Conservation (phyloP, 2,888 invertebrate genomes). For the Caenorhabditis auriculariae region DNA sequence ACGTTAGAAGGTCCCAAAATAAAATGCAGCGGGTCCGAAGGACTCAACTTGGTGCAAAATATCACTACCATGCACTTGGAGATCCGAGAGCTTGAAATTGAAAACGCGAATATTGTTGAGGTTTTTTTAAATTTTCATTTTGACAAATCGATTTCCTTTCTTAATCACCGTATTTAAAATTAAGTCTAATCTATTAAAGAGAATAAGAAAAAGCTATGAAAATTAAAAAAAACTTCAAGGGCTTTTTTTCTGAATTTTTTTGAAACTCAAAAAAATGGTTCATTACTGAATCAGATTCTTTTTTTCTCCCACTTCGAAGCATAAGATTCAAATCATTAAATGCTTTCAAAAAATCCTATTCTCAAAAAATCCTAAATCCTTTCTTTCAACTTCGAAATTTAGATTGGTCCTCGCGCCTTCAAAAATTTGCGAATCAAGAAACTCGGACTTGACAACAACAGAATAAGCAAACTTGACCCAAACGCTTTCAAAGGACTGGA, state of each 20-base stretch:
- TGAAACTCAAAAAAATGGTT: too few relatives aligned
- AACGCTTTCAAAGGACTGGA: constrained; percentile 75
- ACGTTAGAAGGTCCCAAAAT: constrained; percentile 63
- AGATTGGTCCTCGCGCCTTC: constrained; percentile 72
- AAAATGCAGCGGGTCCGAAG: constrained; percentile 56
- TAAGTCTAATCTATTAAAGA: too few relatives aligned
- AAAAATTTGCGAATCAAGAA: constrained; percentile 65
- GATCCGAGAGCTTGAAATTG: constrained; percentile 57
- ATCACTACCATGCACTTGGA: constrained; percentile 55
- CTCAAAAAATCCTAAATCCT: too few relatives aligned
- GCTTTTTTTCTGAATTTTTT: too few relatives aligned
- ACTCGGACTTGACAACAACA: constrained; percentile 63
- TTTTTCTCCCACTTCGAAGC: too few relatives aligned
- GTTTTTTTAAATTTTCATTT: constrained; percentile 22
- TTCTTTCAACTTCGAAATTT: too few relatives aligned
- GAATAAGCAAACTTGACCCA: constrained; percentile 57
- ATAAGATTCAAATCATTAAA: too few relatives aligned
- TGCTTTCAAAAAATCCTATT: too few relatives aligned
- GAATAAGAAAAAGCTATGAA: too few relatives aligned
- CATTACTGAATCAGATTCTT: too few relatives aligned
- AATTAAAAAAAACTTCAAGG: too few relatives aligned
- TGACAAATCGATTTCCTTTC: neutral
- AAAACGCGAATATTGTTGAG: constrained; percentile 63
- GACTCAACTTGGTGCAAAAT: constrained; percentile 58
- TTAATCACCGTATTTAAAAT: neutral